These are phyloP conservation scores for Oligia latruncula DNA, from an alignment of 2,888 invertebrate species.

Conservation along the genomic window DNA sequence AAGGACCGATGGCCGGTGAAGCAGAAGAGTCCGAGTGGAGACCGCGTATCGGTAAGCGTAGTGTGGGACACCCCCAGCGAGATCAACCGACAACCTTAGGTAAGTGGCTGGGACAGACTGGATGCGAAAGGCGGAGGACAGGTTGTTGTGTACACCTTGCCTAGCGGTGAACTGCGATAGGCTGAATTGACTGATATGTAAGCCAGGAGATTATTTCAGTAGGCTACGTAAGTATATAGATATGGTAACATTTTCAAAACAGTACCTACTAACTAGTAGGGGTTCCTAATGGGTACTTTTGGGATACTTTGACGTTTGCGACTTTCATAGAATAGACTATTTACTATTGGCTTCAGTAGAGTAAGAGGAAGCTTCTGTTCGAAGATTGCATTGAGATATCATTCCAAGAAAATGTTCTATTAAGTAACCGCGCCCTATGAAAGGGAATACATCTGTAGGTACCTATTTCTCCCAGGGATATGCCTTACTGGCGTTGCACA, in stretches of 20 bases:
- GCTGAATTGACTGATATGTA: neutral
- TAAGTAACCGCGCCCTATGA: neutral
- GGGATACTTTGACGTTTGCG: neutral
- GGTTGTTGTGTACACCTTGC: too few species aligned
- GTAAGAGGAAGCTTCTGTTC: neutral
- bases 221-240: neutral
- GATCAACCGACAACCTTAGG: too few species aligned
- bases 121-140: too few species aligned
- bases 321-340: neutral
- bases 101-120: too few species aligned
- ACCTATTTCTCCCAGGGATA: neutral
- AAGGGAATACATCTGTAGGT: neutral
- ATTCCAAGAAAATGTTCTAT: conserved; percentile 1
- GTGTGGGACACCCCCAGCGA: too few species aligned
- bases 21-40: too few species aligned
- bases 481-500: too few species aligned
- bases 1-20: neutral
- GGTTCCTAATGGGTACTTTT: neutral
- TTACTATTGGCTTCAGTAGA: neutral
- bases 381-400: neutral
- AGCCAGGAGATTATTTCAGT: neutral
- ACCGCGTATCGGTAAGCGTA: too few species aligned
- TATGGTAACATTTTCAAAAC: neutral
- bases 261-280: too few species aligned
- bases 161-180: too few species aligned